Base-by-base conservation (phyloP, 30 jellyfish, hydroid and myxozoan species). In the Cassiopea andromeda region DNA sequence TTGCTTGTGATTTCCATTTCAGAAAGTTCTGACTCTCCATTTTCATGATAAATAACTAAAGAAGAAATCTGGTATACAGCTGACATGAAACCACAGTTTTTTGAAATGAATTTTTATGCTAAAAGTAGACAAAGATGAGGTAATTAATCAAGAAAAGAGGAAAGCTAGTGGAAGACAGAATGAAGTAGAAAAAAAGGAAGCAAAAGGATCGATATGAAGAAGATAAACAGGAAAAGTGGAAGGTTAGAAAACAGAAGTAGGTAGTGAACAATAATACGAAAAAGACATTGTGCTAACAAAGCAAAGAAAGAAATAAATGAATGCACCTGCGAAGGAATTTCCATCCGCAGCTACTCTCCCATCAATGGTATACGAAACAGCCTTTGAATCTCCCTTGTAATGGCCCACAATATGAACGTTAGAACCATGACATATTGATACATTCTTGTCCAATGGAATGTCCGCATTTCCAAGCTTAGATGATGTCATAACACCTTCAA, bases 401-500 rank as follows among this genome's bases (percentile, higher is more conserved):
- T 71, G 78, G 45, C 81, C 92, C 47, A 83, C 81, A n/a, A 69
- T 69, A 38, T 83, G 92, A 72, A 83, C 48, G 43, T 83, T 83
- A 14, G 92, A 83, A 13, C 92, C 92, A 50, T 83, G 50, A 60
- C 92, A 83, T 17, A 72, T 49, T 38, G 92, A 83, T 15, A 67
- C 92, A 48, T 83, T 54, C 46, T 83, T 83, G 45, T 83, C 67
- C 85, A 83, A 60, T 1, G 92, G 83, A 44, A 83, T 73, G 45
- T 83, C 92, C 1, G 83, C 92, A 48, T 69, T 54, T 18, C 38
- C 92, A 44, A 46, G 57, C 69, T 69, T 70, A n/a, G 19, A 50
- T 49, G 92, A 83, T 69, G 79, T 83, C 92, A 83, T 83, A 73
- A 83, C 92, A 69, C 92, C 92, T 71, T 83, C 92, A 57, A 83